Percentiles rank a stretch among this genome's conserved stretches.
phyloP scores from a whole-genome alignment of 2,113 vertebrate species.

The Ifrita kowaldi region DNA sequence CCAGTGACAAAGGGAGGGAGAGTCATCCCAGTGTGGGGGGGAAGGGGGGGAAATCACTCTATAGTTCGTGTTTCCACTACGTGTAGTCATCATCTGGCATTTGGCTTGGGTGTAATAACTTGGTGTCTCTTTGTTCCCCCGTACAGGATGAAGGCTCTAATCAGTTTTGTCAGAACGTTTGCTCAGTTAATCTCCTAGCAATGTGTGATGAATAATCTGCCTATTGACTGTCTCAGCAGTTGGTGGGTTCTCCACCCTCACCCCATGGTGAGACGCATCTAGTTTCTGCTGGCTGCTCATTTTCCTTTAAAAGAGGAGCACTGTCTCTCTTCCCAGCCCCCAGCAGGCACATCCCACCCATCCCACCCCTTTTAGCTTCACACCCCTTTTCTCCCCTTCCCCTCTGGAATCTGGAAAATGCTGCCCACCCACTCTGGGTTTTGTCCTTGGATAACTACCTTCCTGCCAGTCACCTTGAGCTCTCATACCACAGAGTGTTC shows the following conservation, averaged over 20 bases:
- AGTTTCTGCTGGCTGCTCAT: slow-evolving; percentile 75
- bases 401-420: slow-evolving; percentile 73
- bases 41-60: neutral
- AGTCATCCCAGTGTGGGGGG: neutral
- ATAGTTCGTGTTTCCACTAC: neutral
- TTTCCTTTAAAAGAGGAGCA: slow-evolving; percentile 61
- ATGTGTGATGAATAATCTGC: slow-evolving; percentile 75
- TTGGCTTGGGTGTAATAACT: slow-evolving; percentile 58
- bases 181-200: slow-evolving; percentile 78
- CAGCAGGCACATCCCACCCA: slow-evolving; percentile 13
- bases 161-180: slow-evolving; percentile 76
- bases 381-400: neutral
- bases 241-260: slow-evolving; percentile 68
- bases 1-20: neutral
- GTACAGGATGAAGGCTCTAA: slow-evolving; percentile 70
- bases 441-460: slow-evolving; percentile 52
- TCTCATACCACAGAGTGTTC: neutral
- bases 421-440: neutral
- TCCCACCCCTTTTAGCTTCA: neutral
- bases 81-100: slow-evolving; percentile 32
- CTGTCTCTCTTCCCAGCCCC: slow-evolving; percentile 46
- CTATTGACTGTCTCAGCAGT: slow-evolving; percentile 78
- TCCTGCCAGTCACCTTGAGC: slow-evolving; percentile 42
- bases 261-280: slow-evolving; percentile 72
- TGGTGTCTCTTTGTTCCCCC: slow-evolving; percentile 67